A percentile compares a stretch with the other conserved stretches of the same genome.
Conservation (phyloP, 1,140 invertebrate species). For the Chelonus insularis region DNA sequence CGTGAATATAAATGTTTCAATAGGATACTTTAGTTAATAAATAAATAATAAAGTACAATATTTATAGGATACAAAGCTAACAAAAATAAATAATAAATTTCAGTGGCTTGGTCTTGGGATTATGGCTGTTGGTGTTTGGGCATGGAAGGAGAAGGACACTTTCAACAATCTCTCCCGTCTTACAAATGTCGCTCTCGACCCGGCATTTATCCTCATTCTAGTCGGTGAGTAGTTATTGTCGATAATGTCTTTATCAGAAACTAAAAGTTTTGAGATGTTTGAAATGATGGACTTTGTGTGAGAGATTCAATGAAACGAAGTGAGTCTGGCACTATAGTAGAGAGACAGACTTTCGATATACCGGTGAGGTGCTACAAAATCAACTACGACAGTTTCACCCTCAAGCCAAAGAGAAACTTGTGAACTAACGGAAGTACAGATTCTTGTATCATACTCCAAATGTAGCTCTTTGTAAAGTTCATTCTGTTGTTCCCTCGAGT, state of each 20-base stretch:
- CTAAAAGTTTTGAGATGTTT: too few species aligned
- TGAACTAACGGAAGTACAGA: conserved; percentile 17
- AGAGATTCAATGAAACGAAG: too few species aligned
- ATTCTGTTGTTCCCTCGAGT: conserved; percentile 4
- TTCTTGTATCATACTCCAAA: conserved; percentile 14
- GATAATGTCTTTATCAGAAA: too few species aligned
- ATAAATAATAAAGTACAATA: too few species aligned
- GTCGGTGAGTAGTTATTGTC: conserved; percentile 67
- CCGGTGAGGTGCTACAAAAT: neutral
- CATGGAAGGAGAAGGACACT: conserved; percentile 96
- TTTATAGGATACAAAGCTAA: neutral
- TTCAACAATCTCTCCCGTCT: conserved; percentile 88
- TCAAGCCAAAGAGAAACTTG: conserved; percentile 15
- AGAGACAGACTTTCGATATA: neutral
- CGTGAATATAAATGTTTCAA: too few species aligned
- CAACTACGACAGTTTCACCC: conserved; percentile 2
- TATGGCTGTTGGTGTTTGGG: conserved; percentile 91
- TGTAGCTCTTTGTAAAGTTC: conserved; percentile 19
- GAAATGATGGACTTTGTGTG: too few species aligned
- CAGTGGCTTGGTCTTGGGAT: conserved; percentile 85
- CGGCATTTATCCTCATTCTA: conserved; percentile 93
- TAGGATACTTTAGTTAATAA: too few species aligned
- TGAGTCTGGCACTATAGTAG: too few species aligned
- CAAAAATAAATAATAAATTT: conserved; percentile 42
- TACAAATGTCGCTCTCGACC: conserved; percentile 90